Base-by-base conservation (phyloP, 2,113 vertebrate species). In the Loxodonta africana region DNA sequence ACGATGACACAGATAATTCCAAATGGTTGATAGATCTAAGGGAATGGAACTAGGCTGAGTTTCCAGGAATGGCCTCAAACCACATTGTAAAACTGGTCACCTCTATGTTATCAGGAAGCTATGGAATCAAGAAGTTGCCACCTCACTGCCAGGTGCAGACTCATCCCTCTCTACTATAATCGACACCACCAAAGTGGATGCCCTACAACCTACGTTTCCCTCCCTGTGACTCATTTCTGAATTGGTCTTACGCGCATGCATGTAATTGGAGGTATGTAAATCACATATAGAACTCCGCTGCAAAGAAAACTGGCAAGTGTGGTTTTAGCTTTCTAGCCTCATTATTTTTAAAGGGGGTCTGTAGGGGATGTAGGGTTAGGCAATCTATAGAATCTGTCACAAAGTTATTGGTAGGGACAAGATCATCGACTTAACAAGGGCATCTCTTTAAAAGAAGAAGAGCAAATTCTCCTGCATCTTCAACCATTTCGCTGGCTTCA, bases 321-420 rank as follows among this genome's bases (percentile, higher is more conserved):
- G 28, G 15, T 11, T 82, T 88, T 51, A 83, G 37, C 8, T 74
- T 83, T 95, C 63, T 67, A 69, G 48, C 12, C 62, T 51, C 7
- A 8, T 23, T 33, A 41, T 37, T 82, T 26, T 25, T 44, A 60
- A 63, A 48, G 12, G 37, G 37, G 44, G 33, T 46, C 46, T 62
- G 3, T 5, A 77, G 23, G 81, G 5, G 48, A 9, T 41, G 2
- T 1, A 71, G 3, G 48, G 23, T 0, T 0, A 87, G 46, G 20
- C 14, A 12, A 82, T 12, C 12, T 30, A 6, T 12, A 82, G 46
- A 6, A 21, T 23, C 37, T 33, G 30, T 93, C 20, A 57, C 6
- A 41, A 94, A 83, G 17, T 87, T 41, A 46, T n/a, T 8, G 20
- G 11, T 25, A 74, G 20, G 65, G 44, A 8, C 12, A 80, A 28